Conservation (phyloP, 1,140 invertebrate genomes). For the Diorhabda sublineata region DNA sequence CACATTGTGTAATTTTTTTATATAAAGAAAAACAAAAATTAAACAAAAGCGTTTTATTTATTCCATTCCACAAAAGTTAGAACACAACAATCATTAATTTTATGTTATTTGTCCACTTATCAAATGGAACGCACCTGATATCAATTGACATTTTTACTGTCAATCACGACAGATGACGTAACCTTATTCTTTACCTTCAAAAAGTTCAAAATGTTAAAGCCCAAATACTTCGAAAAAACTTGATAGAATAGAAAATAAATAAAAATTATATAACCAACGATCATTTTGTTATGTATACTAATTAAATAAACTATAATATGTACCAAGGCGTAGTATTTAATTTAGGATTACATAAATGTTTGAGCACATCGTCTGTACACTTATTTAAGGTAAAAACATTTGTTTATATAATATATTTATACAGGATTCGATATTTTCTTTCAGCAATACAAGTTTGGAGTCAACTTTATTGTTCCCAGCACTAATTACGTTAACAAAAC, state of each 20-base stretch:
- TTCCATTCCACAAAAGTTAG: too few species aligned
- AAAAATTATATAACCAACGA: background rate
- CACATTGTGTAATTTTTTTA: constrained; percentile 19
- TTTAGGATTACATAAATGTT: background rate
- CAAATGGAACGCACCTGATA: too few species aligned
- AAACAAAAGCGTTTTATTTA: background rate
- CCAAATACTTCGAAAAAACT: background rate
- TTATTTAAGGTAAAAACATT: background rate
- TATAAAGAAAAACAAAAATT: constrained; percentile 14
- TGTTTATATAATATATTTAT: background rate
- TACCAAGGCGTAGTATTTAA: background rate
- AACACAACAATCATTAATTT: too few species aligned
- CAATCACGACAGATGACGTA: background rate
- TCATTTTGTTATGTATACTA: background rate
- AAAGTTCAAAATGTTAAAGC: background rate
- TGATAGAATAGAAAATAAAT: background rate
- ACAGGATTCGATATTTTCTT: background rate
- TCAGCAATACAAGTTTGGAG: background rate
- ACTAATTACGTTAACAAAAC: constrained; percentile 36
- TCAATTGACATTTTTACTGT: too few species aligned
- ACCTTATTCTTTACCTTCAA: background rate
- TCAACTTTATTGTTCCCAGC: constrained; percentile 11
- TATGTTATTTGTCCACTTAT: too few species aligned
- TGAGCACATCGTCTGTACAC: background rate
- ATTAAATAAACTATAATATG: constrained; percentile 2